Percentiles rank a stretch among this genome's conserved stretches.
Evolutionary conservation across 2,888 invertebrate species (phyloP).

Genomic region (Yponomeuta malinellus): DNA sequence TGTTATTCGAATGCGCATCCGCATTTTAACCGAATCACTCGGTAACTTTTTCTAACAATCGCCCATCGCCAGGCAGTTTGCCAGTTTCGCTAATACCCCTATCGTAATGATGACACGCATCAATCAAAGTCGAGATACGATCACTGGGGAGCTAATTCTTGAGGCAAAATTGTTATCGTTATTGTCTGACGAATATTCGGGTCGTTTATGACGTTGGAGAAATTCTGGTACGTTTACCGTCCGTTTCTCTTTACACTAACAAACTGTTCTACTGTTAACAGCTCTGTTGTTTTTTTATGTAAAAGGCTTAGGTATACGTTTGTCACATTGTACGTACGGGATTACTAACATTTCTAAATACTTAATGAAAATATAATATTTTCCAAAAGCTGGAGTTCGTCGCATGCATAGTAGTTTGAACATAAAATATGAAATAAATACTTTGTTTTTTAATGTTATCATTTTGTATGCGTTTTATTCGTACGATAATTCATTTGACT

Average conservation of each 20-base stretch:
- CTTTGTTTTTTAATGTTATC: constrained; percentile 13
- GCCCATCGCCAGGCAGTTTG: constrained; percentile 26
- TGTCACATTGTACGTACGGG: too few relatives aligned
- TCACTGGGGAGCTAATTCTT: constrained; percentile 4
- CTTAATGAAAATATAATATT: background rate
- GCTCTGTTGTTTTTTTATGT: too few relatives aligned
- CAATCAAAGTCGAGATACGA: constrained; percentile 37
- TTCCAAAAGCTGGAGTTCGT: constrained; percentile 18
- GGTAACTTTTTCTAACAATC: too few relatives aligned
- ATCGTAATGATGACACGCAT: constrained; percentile 34
- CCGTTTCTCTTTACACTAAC: too few relatives aligned
- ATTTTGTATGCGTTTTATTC: constrained; percentile 33
- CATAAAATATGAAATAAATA: background rate
- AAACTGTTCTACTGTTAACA: too few relatives aligned
- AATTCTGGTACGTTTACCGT: background rate
- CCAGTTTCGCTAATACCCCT: constrained; percentile 28
- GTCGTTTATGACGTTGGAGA: background rate
- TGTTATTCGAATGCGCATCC: too few relatives aligned
- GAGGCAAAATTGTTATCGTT: constrained; percentile 42
- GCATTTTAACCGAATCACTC: too few relatives aligned
- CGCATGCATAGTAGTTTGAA: background rate
- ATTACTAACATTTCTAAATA: too few relatives aligned
- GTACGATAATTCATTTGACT: constrained; percentile 71
- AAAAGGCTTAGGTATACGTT: too few relatives aligned
- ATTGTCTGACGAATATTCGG: constrained; percentile 30